phyloP scores from a whole-genome alignment of 2,797 vertebrate genomes.

The Alfaro cultratus region DNA sequence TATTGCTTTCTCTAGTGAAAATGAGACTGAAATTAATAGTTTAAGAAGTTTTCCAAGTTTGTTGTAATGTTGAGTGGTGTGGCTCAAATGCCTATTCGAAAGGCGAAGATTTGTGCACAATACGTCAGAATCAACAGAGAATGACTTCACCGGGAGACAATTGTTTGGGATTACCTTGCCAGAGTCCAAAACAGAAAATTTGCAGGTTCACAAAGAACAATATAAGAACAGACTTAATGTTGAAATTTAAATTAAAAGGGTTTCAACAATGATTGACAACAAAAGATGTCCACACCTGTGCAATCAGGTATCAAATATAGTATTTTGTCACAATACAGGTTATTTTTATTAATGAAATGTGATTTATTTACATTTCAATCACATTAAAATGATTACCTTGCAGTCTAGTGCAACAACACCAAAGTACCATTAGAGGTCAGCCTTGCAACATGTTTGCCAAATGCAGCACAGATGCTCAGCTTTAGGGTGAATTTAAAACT shows the following conservation, averaged over 20 bases:
- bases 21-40: background rate
- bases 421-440: constrained; percentile 67
- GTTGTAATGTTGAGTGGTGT: background rate
- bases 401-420: constrained; percentile 9
- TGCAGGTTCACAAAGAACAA: background rate
- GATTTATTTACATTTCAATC: background rate
- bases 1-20: background rate
- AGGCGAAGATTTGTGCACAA: background rate
- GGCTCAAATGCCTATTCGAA: background rate
- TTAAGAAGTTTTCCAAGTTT: background rate
- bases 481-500: constrained; percentile 32
- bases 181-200: background rate
- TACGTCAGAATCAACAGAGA: background rate
- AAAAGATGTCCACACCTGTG: background rate
- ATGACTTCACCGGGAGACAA: background rate
- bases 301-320: background rate
- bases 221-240: background rate
- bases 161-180: background rate
- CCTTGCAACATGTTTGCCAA: constrained; percentile 30
- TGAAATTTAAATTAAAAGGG: background rate
- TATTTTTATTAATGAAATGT: background rate
- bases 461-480: constrained; percentile 35
- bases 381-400: background rate
- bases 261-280: background rate
- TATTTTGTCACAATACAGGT: background rate